phyloP scores from a whole-genome alignment of 2,888 invertebrate genomes.

The Rotaria sp. region DNA sequence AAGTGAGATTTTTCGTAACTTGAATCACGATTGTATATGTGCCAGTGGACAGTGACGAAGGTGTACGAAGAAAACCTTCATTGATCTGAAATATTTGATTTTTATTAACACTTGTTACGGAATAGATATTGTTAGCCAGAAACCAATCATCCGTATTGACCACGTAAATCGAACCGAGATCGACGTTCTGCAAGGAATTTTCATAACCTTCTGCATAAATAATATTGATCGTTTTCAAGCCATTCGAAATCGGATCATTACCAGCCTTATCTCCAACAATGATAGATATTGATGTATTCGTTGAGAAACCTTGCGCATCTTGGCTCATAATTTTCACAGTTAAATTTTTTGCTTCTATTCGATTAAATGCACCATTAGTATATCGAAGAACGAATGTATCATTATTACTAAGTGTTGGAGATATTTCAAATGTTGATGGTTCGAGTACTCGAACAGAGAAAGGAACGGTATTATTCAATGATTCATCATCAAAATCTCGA shows the following conservation, averaged over 20 bases:
- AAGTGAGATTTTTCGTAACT: not conserved
- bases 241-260: not conserved
- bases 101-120: not conserved
- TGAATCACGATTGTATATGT: not conserved
- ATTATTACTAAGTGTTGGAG: not conserved
- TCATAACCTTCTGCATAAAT: not conserved
- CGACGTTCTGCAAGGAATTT: not conserved
- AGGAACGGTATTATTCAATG: not conserved
- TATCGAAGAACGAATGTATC: not conserved
- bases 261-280: not conserved
- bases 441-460: not conserved
- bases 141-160: slow-evolving; percentile 30
- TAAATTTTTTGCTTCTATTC: not conserved
- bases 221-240: not conserved
- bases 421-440: not conserved
- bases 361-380: not conserved
- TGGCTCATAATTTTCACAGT: not conserved
- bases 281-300: not conserved
- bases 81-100: not conserved
- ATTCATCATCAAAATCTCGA: not conserved
- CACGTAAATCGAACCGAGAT: slow-evolving; percentile 29
- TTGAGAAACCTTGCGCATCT: not conserved
- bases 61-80: not conserved
- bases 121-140: not conserved
- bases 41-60: not conserved